phyloP scores from a whole-genome alignment of 2,888 invertebrate species.

The Loripinus fragilis region DNA sequence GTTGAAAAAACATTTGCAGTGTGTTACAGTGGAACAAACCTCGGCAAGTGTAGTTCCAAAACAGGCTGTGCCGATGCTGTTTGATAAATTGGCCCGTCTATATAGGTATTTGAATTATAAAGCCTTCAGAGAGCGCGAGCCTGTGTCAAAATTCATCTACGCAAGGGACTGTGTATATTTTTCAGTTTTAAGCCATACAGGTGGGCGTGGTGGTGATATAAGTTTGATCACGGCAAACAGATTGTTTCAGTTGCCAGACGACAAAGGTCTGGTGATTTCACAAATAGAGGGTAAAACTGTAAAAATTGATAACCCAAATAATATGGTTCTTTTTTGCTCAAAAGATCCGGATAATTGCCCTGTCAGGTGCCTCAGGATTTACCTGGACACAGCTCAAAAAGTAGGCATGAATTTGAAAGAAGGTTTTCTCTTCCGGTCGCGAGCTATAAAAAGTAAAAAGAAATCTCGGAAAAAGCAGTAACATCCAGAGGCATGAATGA shows the following conservation, averaged over 20 bases:
- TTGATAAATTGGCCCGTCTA: not conserved
- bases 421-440: not conserved
- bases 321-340: not conserved
- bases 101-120: not conserved
- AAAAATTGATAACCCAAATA: not conserved
- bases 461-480: not conserved
- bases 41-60: not conserved
- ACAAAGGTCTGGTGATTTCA: not conserved
- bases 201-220: not conserved
- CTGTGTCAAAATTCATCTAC: not conserved
- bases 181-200: not conserved
- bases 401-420: not conserved
- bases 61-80: not conserved
- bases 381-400: not conserved
- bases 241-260: not conserved
- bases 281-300: not conserved
- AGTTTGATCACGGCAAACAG: not conserved
- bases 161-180: not conserved
- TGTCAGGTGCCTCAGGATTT: not conserved
- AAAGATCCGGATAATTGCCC: slow-evolving; percentile 3
- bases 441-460: not conserved
- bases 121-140: not conserved
- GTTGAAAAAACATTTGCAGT: not conserved
- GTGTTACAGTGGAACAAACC: not conserved
- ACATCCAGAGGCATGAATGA: not conserved